Conservation (phyloP, 2,113 vertebrate genomes). For the Lucifuga dentata region DNA sequence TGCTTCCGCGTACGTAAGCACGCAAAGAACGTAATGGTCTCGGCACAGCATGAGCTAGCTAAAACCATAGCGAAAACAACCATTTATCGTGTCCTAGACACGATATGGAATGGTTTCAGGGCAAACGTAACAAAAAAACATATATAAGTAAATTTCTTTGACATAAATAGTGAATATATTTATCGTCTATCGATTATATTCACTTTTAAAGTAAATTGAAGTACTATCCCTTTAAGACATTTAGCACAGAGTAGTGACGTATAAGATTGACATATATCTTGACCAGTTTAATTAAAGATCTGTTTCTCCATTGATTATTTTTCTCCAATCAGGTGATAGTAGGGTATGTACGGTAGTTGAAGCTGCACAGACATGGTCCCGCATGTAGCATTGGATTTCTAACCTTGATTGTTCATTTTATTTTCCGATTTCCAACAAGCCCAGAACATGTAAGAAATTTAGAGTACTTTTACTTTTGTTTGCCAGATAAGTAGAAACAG, state of each 20-base stretch:
- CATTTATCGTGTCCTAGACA: not conserved
- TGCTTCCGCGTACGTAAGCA: constrained; percentile 82
- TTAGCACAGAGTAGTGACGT: too few relatives aligned
- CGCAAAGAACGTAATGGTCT: constrained; percentile 68
- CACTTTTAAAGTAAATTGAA: too few relatives aligned
- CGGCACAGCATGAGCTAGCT: not conserved
- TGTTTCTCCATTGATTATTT: not conserved
- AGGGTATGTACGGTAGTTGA: not conserved
- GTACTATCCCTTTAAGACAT: constrained; percentile 56
- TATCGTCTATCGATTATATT: too few relatives aligned
- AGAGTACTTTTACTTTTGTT: not conserved
- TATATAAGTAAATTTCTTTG: accelerated
- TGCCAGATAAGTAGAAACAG: not conserved
- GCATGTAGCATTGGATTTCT: constrained; percentile 17
- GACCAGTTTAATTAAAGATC: constrained; percentile 56
- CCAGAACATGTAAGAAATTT: constrained; percentile 69
- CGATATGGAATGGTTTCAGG: not conserved
- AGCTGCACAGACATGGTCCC: constrained; percentile 19
- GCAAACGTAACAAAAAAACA: accelerated
- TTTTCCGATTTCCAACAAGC: constrained; percentile 8
- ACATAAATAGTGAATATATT: not conserved
- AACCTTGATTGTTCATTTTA: constrained; percentile 61
- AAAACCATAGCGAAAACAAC: too few relatives aligned
- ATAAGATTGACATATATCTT: constrained; percentile 15
- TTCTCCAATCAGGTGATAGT: constrained; percentile 38